Percentiles rank a stretch among this genome's conserved stretches.
Evolutionary conservation across 1,140 invertebrate genomes (phyloP).

Genomic region (Spodoptera frugiperda): DNA sequence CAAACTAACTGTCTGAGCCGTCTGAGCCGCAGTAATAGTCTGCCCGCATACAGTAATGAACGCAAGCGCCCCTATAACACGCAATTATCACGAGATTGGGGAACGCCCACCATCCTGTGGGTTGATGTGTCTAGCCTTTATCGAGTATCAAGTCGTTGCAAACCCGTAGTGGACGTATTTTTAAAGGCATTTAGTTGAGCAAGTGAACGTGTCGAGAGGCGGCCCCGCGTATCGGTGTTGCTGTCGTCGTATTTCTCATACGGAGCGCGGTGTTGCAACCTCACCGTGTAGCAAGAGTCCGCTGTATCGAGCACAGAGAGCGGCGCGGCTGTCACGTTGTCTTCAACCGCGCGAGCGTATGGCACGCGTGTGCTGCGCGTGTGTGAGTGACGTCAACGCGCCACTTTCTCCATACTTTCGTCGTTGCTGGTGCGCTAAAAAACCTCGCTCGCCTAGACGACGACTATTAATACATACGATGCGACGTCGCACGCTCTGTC

Average conservation of each 20-base stretch:
- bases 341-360: constrained; percentile 48
- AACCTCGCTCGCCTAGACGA: constrained; percentile 76
- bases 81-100: constrained; percentile 64
- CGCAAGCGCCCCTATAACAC: constrained; percentile 69
- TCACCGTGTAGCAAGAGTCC: constrained; percentile 69
- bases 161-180: constrained; percentile 40
- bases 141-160: constrained; percentile 36
- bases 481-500: constrained; percentile 74
- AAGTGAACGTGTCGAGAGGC: constrained; percentile 82
- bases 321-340: constrained; percentile 62
- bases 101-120: constrained; percentile 59
- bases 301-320: constrained; percentile 67
- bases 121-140: constrained; percentile 19
- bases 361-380: constrained; percentile 72
- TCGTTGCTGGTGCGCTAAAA: constrained; percentile 82
- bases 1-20: constrained; percentile 18
- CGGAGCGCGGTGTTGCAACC: constrained; percentile 72
- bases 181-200: constrained; percentile 65
- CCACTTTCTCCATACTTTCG: constrained; percentile 86
- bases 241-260: constrained; percentile 74
- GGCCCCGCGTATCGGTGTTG: constrained; percentile 72
- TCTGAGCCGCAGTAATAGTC: constrained; percentile 44
- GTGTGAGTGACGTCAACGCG: constrained; percentile 83
- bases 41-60: constrained; percentile 69
- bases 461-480: constrained; percentile 78